Base-by-base conservation (phyloP, 2,888 invertebrate genomes). In the Bellardia bayeri region DNA sequence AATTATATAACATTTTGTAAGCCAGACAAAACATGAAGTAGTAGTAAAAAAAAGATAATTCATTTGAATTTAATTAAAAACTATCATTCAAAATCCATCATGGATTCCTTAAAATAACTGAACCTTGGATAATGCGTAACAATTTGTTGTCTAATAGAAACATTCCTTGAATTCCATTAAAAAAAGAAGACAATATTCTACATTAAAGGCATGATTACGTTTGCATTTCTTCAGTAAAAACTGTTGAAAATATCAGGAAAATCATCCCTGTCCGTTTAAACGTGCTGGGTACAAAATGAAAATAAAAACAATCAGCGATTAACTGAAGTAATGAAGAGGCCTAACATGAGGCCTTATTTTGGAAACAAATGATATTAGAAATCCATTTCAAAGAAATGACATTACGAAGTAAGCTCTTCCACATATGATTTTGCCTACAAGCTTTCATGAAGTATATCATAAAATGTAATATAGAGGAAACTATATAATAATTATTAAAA, bases 131-230 rank as follows among this genome's bases (percentile, higher is more conserved):
- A 84, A 82, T 83, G 69, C 75, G 85, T 89, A 88, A 91, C 91
- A 90, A 91, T 91, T 91, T 91, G 91, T 91, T 90, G 89, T 90
- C 90, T 91, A 91, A 90, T 91, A 80, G 61, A 86, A 86, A 91
- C 91, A 92, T 91, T 92, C 91, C 91, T 76, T 58, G 72, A 74
- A 88, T 87, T 88, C 85, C 82, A 56, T 40, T 30, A 9, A 9
- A 68, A 79, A 87, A 79, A 78, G 33, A 1, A 42, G 8, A 7
- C 75, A 75, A 75, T 75, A 58, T 79, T 82, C 33, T 9, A 63
- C 63, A 82, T 63, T 63, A 45, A 69, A 56, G 14, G 30, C 7
- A 71, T 49, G 51, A 76, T 76, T 49, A 66, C 56, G 56, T 82
- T 87, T 16, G 81, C 68, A 84, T 84, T 84, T 68, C 45, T 49